Conservation (phyloP, 2,888 invertebrate genomes). For the Nezara viridula region DNA sequence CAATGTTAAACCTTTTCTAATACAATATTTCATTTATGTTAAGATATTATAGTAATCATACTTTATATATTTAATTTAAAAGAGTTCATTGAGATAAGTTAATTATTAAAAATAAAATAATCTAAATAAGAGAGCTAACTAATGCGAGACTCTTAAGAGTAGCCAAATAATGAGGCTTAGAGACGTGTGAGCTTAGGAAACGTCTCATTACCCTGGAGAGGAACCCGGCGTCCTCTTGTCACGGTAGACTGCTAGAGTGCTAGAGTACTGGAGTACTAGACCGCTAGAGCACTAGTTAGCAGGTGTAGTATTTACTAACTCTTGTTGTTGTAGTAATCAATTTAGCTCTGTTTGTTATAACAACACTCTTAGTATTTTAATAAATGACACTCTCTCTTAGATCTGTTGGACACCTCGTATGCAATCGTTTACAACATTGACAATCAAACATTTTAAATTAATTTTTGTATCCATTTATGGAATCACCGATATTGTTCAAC, state of each 20-base stretch:
- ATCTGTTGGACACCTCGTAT: too few relatives aligned
- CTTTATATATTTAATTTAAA: too few relatives aligned
- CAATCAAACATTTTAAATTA: too few relatives aligned
- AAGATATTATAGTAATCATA: too few relatives aligned
- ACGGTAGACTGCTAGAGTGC: too few relatives aligned
- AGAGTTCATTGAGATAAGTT: not conserved
- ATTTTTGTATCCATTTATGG: too few relatives aligned
- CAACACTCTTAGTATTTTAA: not conserved
- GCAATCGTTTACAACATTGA: too few relatives aligned
- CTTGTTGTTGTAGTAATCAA: not conserved
- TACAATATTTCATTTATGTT: too few relatives aligned
- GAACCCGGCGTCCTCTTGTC: not conserved
- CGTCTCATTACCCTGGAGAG: not conserved
- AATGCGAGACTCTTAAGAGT: not conserved
- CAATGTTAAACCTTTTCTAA: too few relatives aligned
- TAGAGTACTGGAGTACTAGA: not conserved
- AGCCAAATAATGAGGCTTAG: not conserved
- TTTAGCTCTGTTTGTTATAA: not conserved
- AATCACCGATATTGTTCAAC: too few relatives aligned
- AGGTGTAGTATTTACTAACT: not conserved
- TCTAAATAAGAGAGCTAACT: not conserved
- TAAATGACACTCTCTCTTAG: too few relatives aligned
- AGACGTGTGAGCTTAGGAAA: not conserved
- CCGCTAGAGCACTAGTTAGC: not conserved
- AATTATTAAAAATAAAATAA: not conserved